phyloP scores from a whole-genome alignment of 2,113 vertebrate genomes.

The Ranitomeya variabilis region DNA sequence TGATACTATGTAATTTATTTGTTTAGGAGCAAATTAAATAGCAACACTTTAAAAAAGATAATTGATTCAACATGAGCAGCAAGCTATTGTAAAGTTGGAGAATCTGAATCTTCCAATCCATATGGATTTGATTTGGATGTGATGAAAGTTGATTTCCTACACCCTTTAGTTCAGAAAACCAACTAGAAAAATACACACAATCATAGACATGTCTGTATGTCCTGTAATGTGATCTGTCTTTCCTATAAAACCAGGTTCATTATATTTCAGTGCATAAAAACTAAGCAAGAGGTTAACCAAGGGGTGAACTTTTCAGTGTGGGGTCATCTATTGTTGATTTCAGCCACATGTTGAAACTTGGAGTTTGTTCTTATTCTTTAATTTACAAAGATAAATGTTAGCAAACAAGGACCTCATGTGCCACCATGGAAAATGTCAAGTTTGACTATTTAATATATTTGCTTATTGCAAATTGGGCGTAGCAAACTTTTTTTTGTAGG shows the following conservation, averaged over 20 bases:
- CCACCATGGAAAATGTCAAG: conserved; percentile 28
- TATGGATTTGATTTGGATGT: conserved; percentile 52
- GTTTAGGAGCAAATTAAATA: conserved; percentile 34
- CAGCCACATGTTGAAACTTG: conserved; percentile 41
- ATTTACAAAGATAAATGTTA: conserved; percentile 46
- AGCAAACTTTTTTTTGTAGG: conserved; percentile 51
- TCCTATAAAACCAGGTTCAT: conserved; percentile 18
- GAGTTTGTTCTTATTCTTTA: conserved; percentile 55
- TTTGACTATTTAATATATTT: conserved; percentile 58
- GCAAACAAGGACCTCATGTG: neutral
- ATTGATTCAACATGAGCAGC: conserved; percentile 28
- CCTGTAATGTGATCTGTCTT: conserved; percentile 33
- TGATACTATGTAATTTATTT: conserved; percentile 32
- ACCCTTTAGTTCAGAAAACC: conserved; percentile 49
- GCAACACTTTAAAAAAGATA: conserved; percentile 38
- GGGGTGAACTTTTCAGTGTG: conserved; percentile 20
- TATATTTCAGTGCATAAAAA: conserved; percentile 24
- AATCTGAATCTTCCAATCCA: conserved; percentile 17
- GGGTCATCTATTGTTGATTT: conserved; percentile 53
- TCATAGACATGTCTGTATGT: neutral
- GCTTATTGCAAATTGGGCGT: conserved; percentile 38
- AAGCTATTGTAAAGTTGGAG: neutral
- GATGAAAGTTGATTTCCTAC: conserved; percentile 55
- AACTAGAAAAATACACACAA: conserved; percentile 38
- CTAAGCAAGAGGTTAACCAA: conserved; percentile 25